These are phyloP conservation scores for Drosophila peninsularis DNA, from an alignment of 2,888 invertebrate genomes.

Conservation along the genomic window DNA sequence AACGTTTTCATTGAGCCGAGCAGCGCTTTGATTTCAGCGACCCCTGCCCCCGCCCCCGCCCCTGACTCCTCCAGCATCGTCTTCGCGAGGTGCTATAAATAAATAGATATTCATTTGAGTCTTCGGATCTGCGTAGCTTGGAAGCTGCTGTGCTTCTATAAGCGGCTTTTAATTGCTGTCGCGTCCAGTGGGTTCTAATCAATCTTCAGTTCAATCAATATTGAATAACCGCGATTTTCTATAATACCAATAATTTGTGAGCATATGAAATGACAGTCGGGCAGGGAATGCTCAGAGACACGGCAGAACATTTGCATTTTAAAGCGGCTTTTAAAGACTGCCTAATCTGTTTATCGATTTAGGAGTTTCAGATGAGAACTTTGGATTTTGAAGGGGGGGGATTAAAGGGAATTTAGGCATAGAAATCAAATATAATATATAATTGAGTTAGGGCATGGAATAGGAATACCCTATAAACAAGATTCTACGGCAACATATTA, in stretches of 20 bases:
- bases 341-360: not conserved
- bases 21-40: conserved; percentile 70
- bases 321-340: conserved; percentile 1
- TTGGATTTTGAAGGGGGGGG: no score
- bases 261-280: conserved; percentile 18
- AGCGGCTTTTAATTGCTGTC: conserved; percentile 75
- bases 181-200: conserved; percentile 64
- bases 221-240: conserved; percentile 40
- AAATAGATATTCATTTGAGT: conserved; percentile 45
- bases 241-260: conserved; percentile 8
- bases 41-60: not conserved
- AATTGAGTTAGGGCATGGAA: not conserved
- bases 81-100: conserved; percentile 45
- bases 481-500: not conserved
- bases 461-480: not conserved
- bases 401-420: not conserved
- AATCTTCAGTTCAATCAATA: conserved; percentile 40
- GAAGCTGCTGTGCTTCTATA: conserved; percentile 60
- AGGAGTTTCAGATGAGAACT: not conserved
- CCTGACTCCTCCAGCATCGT: not conserved
- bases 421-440: not conserved
- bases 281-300: not conserved
- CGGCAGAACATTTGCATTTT: not conserved
- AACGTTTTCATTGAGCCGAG: conserved; percentile 72
- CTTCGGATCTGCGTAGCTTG: conserved; percentile 60